phyloP scores from a whole-genome alignment of 2,888 invertebrate genomes.

The Pseudoips prasinana region DNA sequence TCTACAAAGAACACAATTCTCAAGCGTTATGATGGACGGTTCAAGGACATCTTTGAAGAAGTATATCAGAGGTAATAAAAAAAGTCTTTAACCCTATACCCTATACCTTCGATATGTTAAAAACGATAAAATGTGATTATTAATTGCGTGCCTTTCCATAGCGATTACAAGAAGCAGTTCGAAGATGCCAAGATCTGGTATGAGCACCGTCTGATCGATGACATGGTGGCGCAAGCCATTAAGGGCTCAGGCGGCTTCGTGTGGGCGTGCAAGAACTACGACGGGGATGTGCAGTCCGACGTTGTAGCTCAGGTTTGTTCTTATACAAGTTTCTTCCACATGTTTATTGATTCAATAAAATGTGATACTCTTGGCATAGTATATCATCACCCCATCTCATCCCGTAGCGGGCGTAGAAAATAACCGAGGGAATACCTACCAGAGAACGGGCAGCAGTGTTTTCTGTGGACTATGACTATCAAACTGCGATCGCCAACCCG shows the following conservation, averaged over 20 bases:
- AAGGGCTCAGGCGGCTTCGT: slow-evolving; percentile 94
- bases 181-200: slow-evolving; percentile 92
- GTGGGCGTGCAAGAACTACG: slow-evolving; percentile 97
- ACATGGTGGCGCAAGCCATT: slow-evolving; percentile 94
- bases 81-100: slow-evolving; percentile 2
- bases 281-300: slow-evolving; percentile 95
- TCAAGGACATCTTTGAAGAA: slow-evolving; percentile 96
- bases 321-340: too few relatives aligned
- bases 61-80: slow-evolving; percentile 86
- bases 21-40: slow-evolving; percentile 93
- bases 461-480: too few relatives aligned
- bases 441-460: too few relatives aligned
- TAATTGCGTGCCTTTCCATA: too few relatives aligned
- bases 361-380: too few relatives aligned
- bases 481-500: too few relatives aligned
- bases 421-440: too few relatives aligned
- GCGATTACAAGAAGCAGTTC: slow-evolving; percentile 88
- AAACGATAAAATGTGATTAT: too few relatives aligned
- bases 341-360: too few relatives aligned
- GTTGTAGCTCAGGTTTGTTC: slow-evolving; percentile 86
- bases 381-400: too few relatives aligned
- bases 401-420: too few relatives aligned
- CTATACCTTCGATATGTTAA: too few relatives aligned
- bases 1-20: slow-evolving; percentile 96
- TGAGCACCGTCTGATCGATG: slow-evolving; percentile 95